phyloP scores from a whole-genome alignment of 2,113 vertebrate genomes.

The Sorex araneus region DNA sequence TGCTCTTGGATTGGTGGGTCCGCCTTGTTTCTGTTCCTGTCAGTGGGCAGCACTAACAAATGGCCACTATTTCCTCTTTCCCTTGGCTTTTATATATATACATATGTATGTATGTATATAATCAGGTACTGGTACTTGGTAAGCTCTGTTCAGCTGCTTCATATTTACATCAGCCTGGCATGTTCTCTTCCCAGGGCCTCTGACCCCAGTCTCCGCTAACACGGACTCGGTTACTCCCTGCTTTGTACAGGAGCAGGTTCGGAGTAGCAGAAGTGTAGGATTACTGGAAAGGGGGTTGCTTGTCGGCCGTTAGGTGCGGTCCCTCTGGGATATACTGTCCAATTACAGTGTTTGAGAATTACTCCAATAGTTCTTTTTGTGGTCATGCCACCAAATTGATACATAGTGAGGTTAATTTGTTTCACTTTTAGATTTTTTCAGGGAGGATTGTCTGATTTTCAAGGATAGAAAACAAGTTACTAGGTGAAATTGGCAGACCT shows the following conservation, averaged over 20 bases:
- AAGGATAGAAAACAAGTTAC: constrained; percentile 26
- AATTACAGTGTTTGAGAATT: constrained; percentile 39
- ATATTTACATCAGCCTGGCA: constrained; percentile 27
- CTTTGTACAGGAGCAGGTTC: constrained; percentile 38
- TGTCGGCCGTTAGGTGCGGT: constrained; percentile 19
- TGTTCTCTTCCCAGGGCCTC: neutral
- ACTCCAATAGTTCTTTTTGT: constrained; percentile 23
- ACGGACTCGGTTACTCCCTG: neutral
- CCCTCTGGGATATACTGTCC: neutral
- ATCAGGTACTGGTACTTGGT: neutral
- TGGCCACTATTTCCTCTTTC: neutral
- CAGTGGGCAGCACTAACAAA: constrained; percentile 27
- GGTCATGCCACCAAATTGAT: constrained; percentile 4
- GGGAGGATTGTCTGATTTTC: constrained; percentile 48
- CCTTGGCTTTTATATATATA: neutral
- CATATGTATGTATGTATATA: constrained; percentile 1
- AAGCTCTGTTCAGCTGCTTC: neutral
- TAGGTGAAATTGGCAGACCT: constrained; percentile 46
- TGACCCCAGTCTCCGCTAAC: constrained; percentile 28
- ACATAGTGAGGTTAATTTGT: constrained; percentile 38
- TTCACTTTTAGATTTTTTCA: constrained; percentile 52
- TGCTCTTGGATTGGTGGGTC: neutral
- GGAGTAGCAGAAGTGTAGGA: neutral
- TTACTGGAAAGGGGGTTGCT: constrained; percentile 27
- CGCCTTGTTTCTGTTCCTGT: constrained; percentile 45